These are phyloP conservation scores for Diploscapter pachys DNA, from an alignment of 1,140 invertebrate genomes.

Conservation along the genomic window DNA sequence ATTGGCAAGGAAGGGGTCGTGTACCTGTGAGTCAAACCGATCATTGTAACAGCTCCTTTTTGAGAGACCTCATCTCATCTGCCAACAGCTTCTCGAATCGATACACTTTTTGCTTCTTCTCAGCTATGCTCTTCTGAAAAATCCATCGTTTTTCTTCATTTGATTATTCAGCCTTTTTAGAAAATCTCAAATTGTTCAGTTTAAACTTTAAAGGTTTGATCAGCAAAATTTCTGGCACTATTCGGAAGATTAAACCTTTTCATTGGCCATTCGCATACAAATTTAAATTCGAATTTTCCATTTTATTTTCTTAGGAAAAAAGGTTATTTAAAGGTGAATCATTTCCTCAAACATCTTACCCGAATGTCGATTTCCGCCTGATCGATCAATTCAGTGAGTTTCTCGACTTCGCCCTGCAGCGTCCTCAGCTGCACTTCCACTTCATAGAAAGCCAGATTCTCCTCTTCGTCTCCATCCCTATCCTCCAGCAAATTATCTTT, in stretches of 20 bases:
- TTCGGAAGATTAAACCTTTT: too few relatives aligned
- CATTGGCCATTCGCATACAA: too few relatives aligned
- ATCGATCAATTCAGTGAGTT: slow-evolving; percentile 5
- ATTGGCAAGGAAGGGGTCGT: too few relatives aligned
- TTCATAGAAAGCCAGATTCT: slow-evolving; percentile 11
- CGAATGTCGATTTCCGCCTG: slow-evolving; percentile 18
- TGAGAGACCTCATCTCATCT: slow-evolving; percentile 11
- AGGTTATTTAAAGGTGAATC: not conserved
- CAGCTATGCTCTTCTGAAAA: not conserved
- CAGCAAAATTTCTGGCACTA: too few relatives aligned
- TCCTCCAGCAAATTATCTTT: slow-evolving; percentile 26
- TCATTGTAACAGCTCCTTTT: not conserved
- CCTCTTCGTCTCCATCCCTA: slow-evolving; percentile 11
- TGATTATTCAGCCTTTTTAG: too few relatives aligned
- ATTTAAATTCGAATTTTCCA: not conserved
- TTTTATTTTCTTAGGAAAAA: not conserved
- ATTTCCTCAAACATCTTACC: slow-evolving; percentile 2
- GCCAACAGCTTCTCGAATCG: slow-evolving; percentile 17
- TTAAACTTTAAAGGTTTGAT: too few relatives aligned
- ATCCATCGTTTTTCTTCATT: too few relatives aligned
- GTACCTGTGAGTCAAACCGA: too few relatives aligned
- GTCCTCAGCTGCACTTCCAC: slow-evolving; percentile 17
- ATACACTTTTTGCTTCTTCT: slow-evolving; percentile 20
- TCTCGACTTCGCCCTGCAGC: slow-evolving; percentile 5
- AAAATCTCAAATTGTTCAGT: too few relatives aligned